Evolutionary conservation across 2,888 invertebrate genomes (phyloP), one percentile per base, ranked within the genome.

Genomic region (Agriopis aurantiaria): DNA sequence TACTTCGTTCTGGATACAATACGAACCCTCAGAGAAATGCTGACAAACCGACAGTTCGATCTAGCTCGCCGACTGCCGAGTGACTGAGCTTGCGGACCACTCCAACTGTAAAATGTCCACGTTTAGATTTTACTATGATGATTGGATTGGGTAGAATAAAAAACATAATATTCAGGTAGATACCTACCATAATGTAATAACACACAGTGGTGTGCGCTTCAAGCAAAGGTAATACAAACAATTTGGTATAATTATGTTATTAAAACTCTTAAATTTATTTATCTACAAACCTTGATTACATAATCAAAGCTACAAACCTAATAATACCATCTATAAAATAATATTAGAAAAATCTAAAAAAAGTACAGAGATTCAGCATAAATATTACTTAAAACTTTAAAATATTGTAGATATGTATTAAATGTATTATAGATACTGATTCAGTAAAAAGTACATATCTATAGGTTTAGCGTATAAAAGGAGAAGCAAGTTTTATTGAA

Each of bases 151-250:
- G 23, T 23, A 33, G 40, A 59, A 59, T 59, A 59, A 59, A 59
- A 59, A 23, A 46, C 48, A 59, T 7, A 23, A n/a, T 40, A 49
- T 46, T 45, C 1, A 14, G 7, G 23, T 48, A 48, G n/a, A 17
- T 57, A 45, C 8, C 40, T 59, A 59, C 49, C 17, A 46, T 58
- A 14, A 12, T 46, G 17, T 49, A 57, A 11, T 56, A 64, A 51
- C 67, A 75, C 69, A 71, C 67, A 51, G 51, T 66, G 55, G 60
- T 65, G 60, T 67, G 72, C 60, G 69, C 57, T 49, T 59, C 49
- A 73, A 75, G 72, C 72, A 67, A 65, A 67, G 62, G 65, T 45
- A 70, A 68, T 70, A 72, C 64, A 75, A 75, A 74, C 64, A 74
- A 70, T 33, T 33, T 33, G 33, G 53, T 67, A 9, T 67, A 23